Evolutionary conservation across 1,140 invertebrate species (phyloP), one percentile per base, ranked within the genome.

Genomic region (Condylostylus longicornis): DNA sequence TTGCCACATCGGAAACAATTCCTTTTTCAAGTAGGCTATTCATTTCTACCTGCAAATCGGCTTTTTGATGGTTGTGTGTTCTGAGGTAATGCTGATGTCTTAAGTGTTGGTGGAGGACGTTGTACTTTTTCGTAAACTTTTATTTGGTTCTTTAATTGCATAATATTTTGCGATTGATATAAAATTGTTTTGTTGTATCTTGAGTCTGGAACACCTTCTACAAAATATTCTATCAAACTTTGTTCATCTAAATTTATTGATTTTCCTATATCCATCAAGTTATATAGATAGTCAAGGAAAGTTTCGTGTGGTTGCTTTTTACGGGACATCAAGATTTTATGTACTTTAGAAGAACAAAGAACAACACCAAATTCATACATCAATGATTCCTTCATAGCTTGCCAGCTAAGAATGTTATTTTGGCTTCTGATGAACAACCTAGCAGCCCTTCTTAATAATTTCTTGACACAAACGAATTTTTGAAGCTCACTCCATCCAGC

Each of bases 341-440:
- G 33, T 7, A 34, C 18, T 21, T 34, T 7, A 9, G 13, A 7
- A 17, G 33, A 5, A 7, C 9, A 34, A 6, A 34, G 13, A 9
- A 7, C 18, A 17, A 17, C 18, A 12, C 14, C 33, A 19, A 34
- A 34, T 20, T 34, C 18, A 18, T 32, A 9, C 30, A 7, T 32
- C 30, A 9, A 32, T 32, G 3, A 15, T n/a, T 4, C 8, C 19
- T 38, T 38, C 6, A 38, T 6, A n/a, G 36, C 27, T 5, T 6
- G 3, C 27, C 27, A 38, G 28, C 19, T 19, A 18, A 20, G 29
- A 19, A 38, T 19, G 17, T 10, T 7, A 14, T 10, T 10, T 19
- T 31, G 36, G 22, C 36, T 38, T 30, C 36, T 38, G 1, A 38
- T 13, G 14, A 39, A 39, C 5, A 33, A 10, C 15, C 18, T 32